These are phyloP conservation scores for Urocynchramus pylzowi DNA, from an alignment of 2,113 vertebrate species.

Conservation along the genomic window DNA sequence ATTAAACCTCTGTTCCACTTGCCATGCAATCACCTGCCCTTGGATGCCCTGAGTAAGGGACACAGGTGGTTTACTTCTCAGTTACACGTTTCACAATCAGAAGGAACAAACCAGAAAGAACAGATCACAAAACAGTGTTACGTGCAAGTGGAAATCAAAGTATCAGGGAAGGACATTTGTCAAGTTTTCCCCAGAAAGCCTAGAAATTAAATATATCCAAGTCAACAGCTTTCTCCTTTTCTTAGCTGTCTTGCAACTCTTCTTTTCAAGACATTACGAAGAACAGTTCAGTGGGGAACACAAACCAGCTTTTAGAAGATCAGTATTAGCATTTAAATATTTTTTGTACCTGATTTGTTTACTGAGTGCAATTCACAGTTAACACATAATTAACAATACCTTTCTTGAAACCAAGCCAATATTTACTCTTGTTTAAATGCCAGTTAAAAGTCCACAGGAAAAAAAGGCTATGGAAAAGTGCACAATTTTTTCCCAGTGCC, in stretches of 20 bases:
- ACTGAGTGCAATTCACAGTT: background rate
- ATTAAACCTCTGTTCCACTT: background rate
- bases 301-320: background rate
- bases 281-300: background rate
- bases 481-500: rapidly evolving
- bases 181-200: background rate
- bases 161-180: background rate
- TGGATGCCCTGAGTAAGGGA: background rate
- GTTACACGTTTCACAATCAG: background rate
- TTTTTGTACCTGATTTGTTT: background rate
- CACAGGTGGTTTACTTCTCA: background rate
- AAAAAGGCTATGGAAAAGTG: background rate
- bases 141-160: background rate
- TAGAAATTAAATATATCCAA: background rate
- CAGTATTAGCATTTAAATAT: background rate
- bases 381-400: background rate
- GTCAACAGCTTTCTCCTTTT: background rate
- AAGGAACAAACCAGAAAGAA: background rate
- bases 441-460: background rate
- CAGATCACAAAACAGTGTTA: background rate
- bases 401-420: background rate
- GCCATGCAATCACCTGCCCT: background rate
- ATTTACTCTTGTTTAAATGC: background rate
- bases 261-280: background rate
- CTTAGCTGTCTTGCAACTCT: background rate